phyloP scores from a whole-genome alignment of 2,888 invertebrate species.

The Atethmia centrago region DNA sequence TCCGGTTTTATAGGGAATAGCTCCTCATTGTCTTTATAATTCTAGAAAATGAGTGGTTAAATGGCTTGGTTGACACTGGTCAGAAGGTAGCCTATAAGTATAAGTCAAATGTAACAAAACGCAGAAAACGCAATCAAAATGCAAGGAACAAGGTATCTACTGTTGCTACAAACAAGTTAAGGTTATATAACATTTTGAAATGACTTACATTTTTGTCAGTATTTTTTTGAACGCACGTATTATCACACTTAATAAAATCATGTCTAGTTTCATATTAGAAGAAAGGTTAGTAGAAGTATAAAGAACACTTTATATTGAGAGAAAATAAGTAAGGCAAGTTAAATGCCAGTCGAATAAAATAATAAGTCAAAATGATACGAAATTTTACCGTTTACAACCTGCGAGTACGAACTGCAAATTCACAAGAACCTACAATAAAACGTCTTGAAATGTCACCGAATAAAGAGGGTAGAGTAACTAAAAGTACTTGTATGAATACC shows the following conservation, averaged over 20 bases:
- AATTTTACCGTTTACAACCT: constrained; percentile 3
- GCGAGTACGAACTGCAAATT: constrained; percentile 3
- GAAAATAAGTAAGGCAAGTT: constrained; percentile 3
- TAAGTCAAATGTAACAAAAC: background rate
- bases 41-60: background rate
- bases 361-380: constrained; percentile 2
- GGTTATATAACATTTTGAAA: background rate
- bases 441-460: background rate
- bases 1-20: constrained; percentile 16
- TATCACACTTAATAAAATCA: constrained; percentile 60
- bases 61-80: background rate
- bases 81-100: background rate
- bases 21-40: background rate
- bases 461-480: constrained; percentile 20
- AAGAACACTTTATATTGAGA: constrained; percentile 27
- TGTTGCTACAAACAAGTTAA: background rate
- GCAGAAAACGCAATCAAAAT: background rate
- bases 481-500: background rate
- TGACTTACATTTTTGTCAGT: constrained; percentile 79
- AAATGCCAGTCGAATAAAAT: constrained; percentile 27
- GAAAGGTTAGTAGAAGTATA: constrained; percentile 37
- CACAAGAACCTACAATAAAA: constrained; percentile 9
- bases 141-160: background rate
- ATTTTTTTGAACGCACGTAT: constrained; percentile 78
- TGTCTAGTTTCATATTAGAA: constrained; percentile 10